These are phyloP conservation scores for Phyllostomus discolor DNA, from an alignment of 2,113 vertebrate species.

Conservation along the genomic window DNA sequence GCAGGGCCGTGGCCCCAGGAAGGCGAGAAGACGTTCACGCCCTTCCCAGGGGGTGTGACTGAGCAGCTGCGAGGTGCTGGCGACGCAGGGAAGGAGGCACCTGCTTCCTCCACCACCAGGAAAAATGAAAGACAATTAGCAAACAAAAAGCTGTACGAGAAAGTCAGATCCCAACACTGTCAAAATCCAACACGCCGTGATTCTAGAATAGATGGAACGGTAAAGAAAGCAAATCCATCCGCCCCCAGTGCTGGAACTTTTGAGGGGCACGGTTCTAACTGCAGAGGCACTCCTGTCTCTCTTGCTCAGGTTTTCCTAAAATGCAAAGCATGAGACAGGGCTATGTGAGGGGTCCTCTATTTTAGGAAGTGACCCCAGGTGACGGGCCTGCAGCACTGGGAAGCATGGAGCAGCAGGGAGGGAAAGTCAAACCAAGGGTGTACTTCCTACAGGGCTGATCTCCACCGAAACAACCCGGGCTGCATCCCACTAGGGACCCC, in stretches of 20 bases:
- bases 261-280: background rate
- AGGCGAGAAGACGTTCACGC: rapidly evolving
- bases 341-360: background rate
- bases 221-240: background rate
- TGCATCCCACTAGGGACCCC: background rate
- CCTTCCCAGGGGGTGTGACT: background rate
- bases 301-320: background rate
- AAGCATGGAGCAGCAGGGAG: background rate
- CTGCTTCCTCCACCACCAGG: background rate
- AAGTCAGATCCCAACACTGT: background rate
- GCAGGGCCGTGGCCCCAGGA: too few relatives aligned
- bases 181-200: rapidly evolving
- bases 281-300: rapidly evolving
- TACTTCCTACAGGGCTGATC: rapidly evolving
- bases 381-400: too few relatives aligned
- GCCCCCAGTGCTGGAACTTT: background rate
- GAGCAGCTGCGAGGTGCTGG: background rate
- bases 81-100: background rate
- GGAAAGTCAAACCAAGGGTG: background rate
- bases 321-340: background rate
- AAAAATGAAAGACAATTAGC: background rate
- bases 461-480: background rate
- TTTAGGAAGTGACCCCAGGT: background rate
- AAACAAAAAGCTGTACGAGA: background rate
- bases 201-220: background rate